A percentile compares a stretch with the other conserved stretches of the same genome.
Evolutionary conservation across 1,140 invertebrate species (phyloP).

Genomic region (Hydropsyche tenuis): DNA sequence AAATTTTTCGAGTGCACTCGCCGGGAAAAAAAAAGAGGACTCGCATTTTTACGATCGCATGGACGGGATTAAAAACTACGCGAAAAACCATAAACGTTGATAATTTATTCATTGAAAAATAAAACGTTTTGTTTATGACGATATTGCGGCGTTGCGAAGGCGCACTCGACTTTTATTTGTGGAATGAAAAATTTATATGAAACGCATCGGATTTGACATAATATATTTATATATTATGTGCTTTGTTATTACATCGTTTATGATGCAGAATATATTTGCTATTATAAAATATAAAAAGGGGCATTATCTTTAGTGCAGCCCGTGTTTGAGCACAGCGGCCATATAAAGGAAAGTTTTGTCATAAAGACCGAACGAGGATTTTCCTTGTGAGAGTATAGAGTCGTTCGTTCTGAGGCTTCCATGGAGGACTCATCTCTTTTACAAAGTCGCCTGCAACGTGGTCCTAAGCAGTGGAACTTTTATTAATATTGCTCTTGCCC

Average conservation of each 20-base stretch:
- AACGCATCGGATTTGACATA: neutral
- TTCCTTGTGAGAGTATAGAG: constrained; percentile 28
- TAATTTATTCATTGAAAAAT: constrained; percentile 24
- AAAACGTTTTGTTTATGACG: constrained; percentile 14
- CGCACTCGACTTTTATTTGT: constrained; percentile 13
- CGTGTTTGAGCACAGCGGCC: no score
- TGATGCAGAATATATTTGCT: no score
- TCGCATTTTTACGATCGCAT: neutral
- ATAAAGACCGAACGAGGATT: constrained; percentile 45
- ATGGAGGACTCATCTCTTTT: constrained; percentile 26
- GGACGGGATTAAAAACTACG: neutral
- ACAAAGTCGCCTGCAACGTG: constrained; percentile 32
- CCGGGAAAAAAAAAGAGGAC: neutral
- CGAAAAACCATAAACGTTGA: constrained; percentile 4
- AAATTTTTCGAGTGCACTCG: neutral
- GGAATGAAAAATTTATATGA: neutral
- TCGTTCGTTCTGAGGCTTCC: constrained; percentile 24
- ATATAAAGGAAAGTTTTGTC: constrained; percentile 47
- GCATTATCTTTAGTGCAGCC: neutral
- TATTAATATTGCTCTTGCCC: constrained; percentile 44
- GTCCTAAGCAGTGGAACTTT: constrained; percentile 39
- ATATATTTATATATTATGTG: no score
- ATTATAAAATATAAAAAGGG: no score
- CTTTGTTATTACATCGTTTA: no score
- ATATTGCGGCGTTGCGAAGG: neutral